A percentile compares a stretch with the other conserved stretches of the same genome.
These are phyloP conservation scores for Chydorus sphaericus DNA, from an alignment of 2,888 invertebrate genomes.

Conservation along the genomic window DNA sequence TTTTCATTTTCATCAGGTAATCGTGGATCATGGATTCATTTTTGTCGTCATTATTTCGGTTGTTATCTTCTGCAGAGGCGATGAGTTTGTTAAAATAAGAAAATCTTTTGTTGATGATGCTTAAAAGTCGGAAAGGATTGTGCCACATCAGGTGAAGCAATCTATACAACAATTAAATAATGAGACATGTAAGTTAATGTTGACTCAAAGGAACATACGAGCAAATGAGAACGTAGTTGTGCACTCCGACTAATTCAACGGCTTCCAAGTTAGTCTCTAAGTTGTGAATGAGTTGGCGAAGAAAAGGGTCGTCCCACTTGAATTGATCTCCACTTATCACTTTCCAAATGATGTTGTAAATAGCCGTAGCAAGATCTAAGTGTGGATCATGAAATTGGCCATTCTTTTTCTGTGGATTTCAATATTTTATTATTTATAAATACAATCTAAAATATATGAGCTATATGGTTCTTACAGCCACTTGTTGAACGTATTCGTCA, in stretches of 20 bases:
- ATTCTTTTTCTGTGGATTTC: not conserved
- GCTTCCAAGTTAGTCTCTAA: constrained; percentile 14
- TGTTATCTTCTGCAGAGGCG: too few species aligned
- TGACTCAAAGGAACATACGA: not conserved
- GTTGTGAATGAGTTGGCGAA: constrained; percentile 4
- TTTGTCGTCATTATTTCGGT: too few species aligned
- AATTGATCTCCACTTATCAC: constrained; percentile 13
- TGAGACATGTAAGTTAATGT: not conserved
- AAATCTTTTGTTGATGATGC: constrained; percentile 9
- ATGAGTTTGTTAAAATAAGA: constrained; percentile 8
- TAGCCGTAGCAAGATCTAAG: constrained; percentile 10
- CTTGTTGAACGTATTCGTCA: not conserved
- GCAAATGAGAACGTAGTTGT: constrained; percentile 10
- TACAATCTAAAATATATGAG: not conserved
- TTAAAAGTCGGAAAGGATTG: constrained; percentile 4
- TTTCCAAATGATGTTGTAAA: constrained; percentile 15
- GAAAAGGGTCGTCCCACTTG: constrained; percentile 9
- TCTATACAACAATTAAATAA: not conserved
- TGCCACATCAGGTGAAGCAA: constrained; percentile 8
- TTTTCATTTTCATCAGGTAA: constrained; percentile 8
- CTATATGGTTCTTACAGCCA: not conserved
- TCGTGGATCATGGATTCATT: constrained; percentile 10
- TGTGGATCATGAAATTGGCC: constrained; percentile 5
- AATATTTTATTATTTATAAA: too few species aligned
- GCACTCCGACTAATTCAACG: constrained; percentile 11